Percentiles rank a stretch among this genome's conserved stretches.
Conservation (phyloP, 1,140 invertebrate species). For the Ylistrum balloti region DNA sequence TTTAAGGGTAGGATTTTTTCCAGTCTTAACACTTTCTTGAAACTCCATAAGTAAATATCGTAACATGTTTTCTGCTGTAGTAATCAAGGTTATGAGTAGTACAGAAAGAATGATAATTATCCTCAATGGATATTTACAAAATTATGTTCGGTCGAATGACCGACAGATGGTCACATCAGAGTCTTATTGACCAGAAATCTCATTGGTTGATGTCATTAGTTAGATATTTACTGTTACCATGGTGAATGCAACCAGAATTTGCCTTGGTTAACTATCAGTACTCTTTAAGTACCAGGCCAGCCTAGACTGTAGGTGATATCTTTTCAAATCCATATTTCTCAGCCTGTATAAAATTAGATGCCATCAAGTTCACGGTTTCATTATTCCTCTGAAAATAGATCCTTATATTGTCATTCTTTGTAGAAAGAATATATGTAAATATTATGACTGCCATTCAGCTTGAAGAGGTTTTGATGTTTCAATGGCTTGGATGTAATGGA, state of each 20-base stretch:
- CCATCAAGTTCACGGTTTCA: neutral
- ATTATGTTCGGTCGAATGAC: neutral
- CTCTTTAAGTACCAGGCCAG: neutral
- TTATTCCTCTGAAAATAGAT: constrained; percentile 5
- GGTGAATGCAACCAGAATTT: neutral
- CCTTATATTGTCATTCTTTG: neutral
- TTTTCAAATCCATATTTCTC: too few species aligned
- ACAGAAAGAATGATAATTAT: neutral
- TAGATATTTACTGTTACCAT: constrained; percentile 7
- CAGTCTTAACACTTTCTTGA: too few species aligned
- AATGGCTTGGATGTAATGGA: neutral
- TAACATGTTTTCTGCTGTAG: too few species aligned
- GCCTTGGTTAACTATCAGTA: neutral
- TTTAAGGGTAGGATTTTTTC: too few species aligned
- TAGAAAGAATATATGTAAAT: neutral
- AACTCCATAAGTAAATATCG: too few species aligned
- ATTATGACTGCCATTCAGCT: neutral
- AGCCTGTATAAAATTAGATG: neutral
- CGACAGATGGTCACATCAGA: neutral
- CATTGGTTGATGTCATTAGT: neutral
- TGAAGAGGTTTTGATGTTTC: neutral
- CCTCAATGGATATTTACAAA: neutral
- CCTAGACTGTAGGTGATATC: too few species aligned
- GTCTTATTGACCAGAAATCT: neutral
- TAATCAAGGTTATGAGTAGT: neutral